Evolutionary conservation across 2,888 invertebrate species (phyloP).

Genomic region (Calameuta idolon): DNA sequence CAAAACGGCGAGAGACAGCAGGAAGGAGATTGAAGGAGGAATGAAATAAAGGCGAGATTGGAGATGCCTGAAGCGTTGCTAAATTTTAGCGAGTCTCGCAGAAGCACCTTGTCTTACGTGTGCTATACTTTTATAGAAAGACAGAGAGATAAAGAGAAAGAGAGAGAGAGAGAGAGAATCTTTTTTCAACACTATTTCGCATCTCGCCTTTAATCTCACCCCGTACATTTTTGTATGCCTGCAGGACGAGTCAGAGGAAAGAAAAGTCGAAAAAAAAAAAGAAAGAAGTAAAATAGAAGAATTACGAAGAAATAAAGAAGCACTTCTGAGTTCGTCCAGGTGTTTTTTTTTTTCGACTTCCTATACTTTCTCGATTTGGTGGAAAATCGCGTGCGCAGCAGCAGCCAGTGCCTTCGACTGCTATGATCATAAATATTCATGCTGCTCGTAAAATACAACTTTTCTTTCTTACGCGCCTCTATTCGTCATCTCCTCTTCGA

Average conservation of each 20-base stretch:
- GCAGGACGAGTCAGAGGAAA: neutral
- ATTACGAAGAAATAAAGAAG: neutral
- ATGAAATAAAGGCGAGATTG: neutral
- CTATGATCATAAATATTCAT: neutral
- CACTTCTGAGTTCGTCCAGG: neutral
- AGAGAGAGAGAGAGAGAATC: neutral
- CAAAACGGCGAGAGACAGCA: neutral
- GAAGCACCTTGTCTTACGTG: neutral
- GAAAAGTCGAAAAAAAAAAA: neutral
- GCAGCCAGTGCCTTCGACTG: neutral
- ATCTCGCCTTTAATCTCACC: neutral
- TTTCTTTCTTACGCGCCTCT: neutral
- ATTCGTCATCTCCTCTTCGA: neutral
- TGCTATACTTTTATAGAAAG: too few relatives aligned
- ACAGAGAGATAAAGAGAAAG: too few relatives aligned
- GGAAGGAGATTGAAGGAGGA: neutral
- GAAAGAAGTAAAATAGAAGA: neutral
- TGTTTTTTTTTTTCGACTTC: neutral
- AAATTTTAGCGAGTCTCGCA: neutral
- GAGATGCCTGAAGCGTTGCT: neutral
- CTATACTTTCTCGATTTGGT: neutral
- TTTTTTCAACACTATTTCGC: neutral
- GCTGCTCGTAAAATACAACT: neutral
- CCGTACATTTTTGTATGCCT: neutral
- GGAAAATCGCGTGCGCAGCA: neutral